Percentiles rank a stretch among this genome's conserved stretches.
Conservation (phyloP, 2,888 invertebrate species). For the Pseudoips prasinana region DNA sequence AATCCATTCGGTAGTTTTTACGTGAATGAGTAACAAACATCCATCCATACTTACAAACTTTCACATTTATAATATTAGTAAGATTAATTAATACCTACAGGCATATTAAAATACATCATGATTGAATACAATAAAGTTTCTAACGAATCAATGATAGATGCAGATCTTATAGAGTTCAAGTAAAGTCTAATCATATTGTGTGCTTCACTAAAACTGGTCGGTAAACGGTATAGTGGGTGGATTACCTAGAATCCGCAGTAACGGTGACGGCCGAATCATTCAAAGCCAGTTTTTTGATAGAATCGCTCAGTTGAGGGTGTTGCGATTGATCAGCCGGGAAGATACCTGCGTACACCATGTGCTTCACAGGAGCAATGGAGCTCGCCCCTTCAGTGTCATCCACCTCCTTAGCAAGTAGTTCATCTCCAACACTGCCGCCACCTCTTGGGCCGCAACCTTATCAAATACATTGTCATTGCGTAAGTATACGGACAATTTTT, state of each 20-base stretch:
- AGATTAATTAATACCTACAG: too few species aligned
- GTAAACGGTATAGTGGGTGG: too few species aligned
- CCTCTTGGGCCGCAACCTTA: constrained; percentile 72
- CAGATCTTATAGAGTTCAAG: too few species aligned
- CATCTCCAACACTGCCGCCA: constrained; percentile 72
- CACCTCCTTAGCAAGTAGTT: constrained; percentile 56
- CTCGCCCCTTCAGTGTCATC: constrained; percentile 37
- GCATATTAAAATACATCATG: too few species aligned
- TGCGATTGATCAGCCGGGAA: constrained; percentile 96
- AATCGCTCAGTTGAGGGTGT: constrained; percentile 86
- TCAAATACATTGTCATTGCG: not conserved
- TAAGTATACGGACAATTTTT: not conserved
- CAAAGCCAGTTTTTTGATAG: constrained; percentile 94
- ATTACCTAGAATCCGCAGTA: constrained; percentile 89
- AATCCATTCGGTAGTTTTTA: too few species aligned
- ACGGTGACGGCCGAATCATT: constrained; percentile 97
- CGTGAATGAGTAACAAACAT: too few species aligned
- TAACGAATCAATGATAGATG: too few species aligned
- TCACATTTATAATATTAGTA: too few species aligned
- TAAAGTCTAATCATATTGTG: too few species aligned
- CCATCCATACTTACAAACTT: too few species aligned
- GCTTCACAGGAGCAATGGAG: constrained; percentile 54
- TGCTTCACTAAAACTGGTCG: too few species aligned
- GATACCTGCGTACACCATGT: constrained; percentile 82
- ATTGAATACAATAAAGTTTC: too few species aligned